Evolutionary conservation across 2,113 vertebrate species (phyloP), one percentile per base, ranked within the genome.

Genomic region (Anguilla rostrata): DNA sequence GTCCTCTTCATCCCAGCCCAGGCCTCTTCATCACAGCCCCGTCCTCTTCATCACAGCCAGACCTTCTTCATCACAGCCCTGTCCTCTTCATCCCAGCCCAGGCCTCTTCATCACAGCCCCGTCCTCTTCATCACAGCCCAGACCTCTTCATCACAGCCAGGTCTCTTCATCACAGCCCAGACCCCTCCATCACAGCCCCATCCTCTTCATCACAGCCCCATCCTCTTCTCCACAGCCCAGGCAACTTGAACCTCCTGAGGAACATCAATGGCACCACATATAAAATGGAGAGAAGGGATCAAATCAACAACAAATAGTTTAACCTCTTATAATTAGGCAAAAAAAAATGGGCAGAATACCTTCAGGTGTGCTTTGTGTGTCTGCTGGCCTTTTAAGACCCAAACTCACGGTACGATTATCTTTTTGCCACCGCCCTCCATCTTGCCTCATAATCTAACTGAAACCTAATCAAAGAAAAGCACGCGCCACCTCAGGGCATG

Each of bases 381-480:
- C 94, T 94, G 93, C 86, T 15, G 16, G 41, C 34, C 34, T 85
- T 40, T 40, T 41, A 12, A 14, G 29, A 22, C 34, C 46, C n/a
- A 53, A 39, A 6, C 40, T 12, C 14, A 81, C 26, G 12, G 29
- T 18, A 53, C 41, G 20, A 92, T 88, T 88, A 89, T 83, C 39
- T 49, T 91, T 78, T 41, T 79, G 53, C 83, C 82, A 81, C 85
- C 49, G 66, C 85, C 80, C 83, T 79, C 86, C 49, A 78, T 87
- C 80, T 84, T 79, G 75, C 78, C 86, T 84, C 53, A 18, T 22
- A 41, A n/a, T 22, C 90, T 90, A 92, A 95, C 94, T 92, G 95
- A 95, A 95, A 94, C 89, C 79, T 83, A 94, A 95, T 93, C 92
- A 95, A 95, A 94, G 91, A 90, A 40, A 57, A 85, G 20, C 78